phyloP scores from a whole-genome alignment of 2,888 invertebrate genomes.

The Caenorhabditis sp. region DNA sequence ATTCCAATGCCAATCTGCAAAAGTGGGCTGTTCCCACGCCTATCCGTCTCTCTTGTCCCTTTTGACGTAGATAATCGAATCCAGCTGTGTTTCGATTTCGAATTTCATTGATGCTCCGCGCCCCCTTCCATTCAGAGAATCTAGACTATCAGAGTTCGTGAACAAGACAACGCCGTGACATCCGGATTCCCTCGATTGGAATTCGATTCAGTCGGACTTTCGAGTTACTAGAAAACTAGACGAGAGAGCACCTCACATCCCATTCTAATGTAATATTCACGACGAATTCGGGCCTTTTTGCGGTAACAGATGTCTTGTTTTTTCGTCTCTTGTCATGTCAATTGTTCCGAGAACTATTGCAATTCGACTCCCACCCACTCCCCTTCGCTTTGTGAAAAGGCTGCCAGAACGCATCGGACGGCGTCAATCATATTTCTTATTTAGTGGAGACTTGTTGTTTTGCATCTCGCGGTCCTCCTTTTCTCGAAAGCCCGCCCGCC shows the following conservation, averaged over 20 bases:
- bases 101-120: constrained; percentile 50
- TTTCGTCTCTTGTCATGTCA: not conserved
- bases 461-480: constrained; percentile 25
- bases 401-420: constrained; percentile 43
- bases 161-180: not conserved
- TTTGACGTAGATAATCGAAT: constrained; percentile 62
- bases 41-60: constrained; percentile 27
- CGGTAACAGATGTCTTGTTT: constrained; percentile 18
- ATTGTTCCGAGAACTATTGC: constrained; percentile 10
- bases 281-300: not conserved
- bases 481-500: constrained; percentile 5
- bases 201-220: constrained; percentile 19
- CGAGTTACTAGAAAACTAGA: not conserved
- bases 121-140: constrained; percentile 11
- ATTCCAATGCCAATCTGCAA: constrained; percentile 13
- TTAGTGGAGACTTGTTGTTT: constrained; percentile 49
- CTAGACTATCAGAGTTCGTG: constrained; percentile 49
- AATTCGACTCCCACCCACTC: constrained; percentile 33
- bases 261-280: constrained; percentile 7
- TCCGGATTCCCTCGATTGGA: not conserved
- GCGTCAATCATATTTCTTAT: constrained; percentile 64
- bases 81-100: constrained; percentile 49
- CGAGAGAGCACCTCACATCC: not conserved
- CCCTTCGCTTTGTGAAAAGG: constrained; percentile 13
- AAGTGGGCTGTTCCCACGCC: constrained; percentile 42